A percentile compares a stretch with the other conserved stretches of the same genome.
phyloP scores from a whole-genome alignment of 2,113 vertebrate genomes.

The Atrichornis clamosus region DNA sequence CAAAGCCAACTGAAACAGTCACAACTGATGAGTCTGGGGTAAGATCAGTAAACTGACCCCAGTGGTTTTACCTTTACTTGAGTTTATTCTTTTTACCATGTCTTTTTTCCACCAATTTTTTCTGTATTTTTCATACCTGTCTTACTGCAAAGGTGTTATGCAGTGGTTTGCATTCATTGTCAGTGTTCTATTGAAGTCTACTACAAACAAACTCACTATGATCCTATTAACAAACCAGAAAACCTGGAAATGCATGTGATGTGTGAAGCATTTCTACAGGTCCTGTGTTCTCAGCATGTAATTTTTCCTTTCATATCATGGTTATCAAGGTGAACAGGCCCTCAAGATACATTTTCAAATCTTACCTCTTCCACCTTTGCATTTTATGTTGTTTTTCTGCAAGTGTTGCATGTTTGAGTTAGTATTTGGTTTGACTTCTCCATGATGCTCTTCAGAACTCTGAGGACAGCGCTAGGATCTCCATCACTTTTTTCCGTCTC shows the following conservation, averaged over 20 bases:
- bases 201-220: constrained; percentile 45
- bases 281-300: constrained; percentile 75
- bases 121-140: constrained; percentile 74
- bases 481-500: constrained; percentile 99
- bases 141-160: constrained; percentile 70
- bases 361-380: constrained; percentile 72
- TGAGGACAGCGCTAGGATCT: constrained; percentile 96
- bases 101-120: constrained; percentile 70
- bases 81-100: constrained; percentile 79
- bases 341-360: constrained; percentile 70
- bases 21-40: constrained; percentile 96
- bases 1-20: constrained; percentile 98
- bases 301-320: constrained; percentile 73
- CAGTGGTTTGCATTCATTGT: constrained; percentile 74
- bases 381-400: constrained; percentile 74
- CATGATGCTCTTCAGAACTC: constrained; percentile 85
- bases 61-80: constrained; percentile 80
- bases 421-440: constrained; percentile 73
- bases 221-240: constrained; percentile 70
- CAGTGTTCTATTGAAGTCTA: constrained; percentile 64
- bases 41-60: constrained; percentile 82
- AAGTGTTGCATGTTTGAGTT: constrained; percentile 68
- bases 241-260: constrained; percentile 78
- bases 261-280: constrained; percentile 68
- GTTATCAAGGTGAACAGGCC: constrained; percentile 69